Conservation (phyloP, 2,113 vertebrate species). For the Actinemys pallida region DNA sequence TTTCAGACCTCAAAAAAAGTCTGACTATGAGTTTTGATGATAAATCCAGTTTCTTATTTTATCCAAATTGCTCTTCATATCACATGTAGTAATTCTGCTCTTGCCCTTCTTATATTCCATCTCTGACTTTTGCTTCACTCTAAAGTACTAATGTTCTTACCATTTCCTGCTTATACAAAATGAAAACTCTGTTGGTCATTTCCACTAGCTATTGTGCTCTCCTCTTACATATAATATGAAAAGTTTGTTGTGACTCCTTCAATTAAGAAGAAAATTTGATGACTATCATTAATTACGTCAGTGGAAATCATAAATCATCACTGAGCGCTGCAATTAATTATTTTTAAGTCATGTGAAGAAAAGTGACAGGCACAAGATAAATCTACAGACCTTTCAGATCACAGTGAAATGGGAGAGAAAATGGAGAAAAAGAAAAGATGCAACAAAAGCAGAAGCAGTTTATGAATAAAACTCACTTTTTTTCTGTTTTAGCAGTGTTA, state of each 20-base stretch:
- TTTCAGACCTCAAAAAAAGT: neutral
- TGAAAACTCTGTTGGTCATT: constrained; percentile 26
- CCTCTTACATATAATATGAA: constrained; percentile 63
- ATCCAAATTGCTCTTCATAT: neutral
- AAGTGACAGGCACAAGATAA: constrained; percentile 91
- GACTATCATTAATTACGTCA: constrained; percentile 98
- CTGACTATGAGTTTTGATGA: neutral
- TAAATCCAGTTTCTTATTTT: neutral
- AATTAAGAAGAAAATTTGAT: constrained; percentile 96
- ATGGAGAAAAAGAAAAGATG: constrained; percentile 60
- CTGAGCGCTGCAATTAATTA: constrained; percentile 94
- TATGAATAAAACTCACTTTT: constrained; percentile 46
- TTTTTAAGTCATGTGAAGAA: constrained; percentile 91
- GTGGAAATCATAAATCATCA: constrained; percentile 96
- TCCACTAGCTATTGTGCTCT: constrained; percentile 45
- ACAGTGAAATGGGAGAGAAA: constrained; percentile 69
- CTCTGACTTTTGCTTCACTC: neutral
- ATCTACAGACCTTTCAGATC: constrained; percentile 81
- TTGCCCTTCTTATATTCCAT: neutral
- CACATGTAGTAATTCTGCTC: neutral
- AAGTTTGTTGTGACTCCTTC: constrained; percentile 85
- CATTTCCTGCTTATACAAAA: neutral
- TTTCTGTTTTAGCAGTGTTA: constrained; percentile 13
- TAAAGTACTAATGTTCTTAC: constrained; percentile 22
- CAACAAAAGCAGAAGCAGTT: constrained; percentile 62